phyloP scores from a whole-genome alignment of 2,888 invertebrate genomes.

The Conomelus anceps region DNA sequence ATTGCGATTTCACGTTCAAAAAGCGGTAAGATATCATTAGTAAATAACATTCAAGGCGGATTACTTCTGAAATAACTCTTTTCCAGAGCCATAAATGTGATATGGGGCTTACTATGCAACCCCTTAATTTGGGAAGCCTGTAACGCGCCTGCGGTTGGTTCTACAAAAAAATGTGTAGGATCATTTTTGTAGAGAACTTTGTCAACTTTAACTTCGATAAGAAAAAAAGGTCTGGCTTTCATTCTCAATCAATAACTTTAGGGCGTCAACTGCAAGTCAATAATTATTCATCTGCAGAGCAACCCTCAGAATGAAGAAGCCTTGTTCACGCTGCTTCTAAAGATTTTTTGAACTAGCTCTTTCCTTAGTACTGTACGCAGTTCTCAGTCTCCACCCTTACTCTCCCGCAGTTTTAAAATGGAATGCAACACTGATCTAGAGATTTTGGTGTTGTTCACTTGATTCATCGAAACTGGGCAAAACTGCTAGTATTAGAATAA shows the following conservation, averaged over 20 bases:
- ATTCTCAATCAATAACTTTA: conserved; percentile 52
- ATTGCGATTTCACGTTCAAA: too few relatives aligned
- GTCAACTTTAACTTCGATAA: too few relatives aligned
- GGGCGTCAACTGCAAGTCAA: conserved; percentile 59
- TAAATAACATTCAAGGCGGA: too few relatives aligned
- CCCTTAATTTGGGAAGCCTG: too few relatives aligned
- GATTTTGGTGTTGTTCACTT: conserved; percentile 17
- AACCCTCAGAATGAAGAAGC: conserved; percentile 74
- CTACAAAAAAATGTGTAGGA: too few relatives aligned
- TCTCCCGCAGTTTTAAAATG: conserved; percentile 56
- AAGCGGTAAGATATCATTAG: too few relatives aligned
- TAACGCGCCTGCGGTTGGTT: too few relatives aligned
- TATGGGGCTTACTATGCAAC: too few relatives aligned
- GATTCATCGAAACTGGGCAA: conserved; percentile 48
- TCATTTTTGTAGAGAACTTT: too few relatives aligned
- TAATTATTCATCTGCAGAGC: conserved; percentile 68
- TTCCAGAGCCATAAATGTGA: too few relatives aligned
- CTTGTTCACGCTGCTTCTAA: conserved; percentile 72
- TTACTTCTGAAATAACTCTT: too few relatives aligned
- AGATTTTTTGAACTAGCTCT: conserved; percentile 59
- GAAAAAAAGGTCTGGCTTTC: conserved; percentile 51
- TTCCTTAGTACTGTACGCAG: conserved; percentile 48
- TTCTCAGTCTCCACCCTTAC: conserved; percentile 62
- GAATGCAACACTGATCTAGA: conserved; percentile 62
- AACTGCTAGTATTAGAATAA: conserved; percentile 87